These are phyloP conservation scores for Trimorus sp. DNA, from an alignment of 2,888 invertebrate genomes.

Conservation along the genomic window DNA sequence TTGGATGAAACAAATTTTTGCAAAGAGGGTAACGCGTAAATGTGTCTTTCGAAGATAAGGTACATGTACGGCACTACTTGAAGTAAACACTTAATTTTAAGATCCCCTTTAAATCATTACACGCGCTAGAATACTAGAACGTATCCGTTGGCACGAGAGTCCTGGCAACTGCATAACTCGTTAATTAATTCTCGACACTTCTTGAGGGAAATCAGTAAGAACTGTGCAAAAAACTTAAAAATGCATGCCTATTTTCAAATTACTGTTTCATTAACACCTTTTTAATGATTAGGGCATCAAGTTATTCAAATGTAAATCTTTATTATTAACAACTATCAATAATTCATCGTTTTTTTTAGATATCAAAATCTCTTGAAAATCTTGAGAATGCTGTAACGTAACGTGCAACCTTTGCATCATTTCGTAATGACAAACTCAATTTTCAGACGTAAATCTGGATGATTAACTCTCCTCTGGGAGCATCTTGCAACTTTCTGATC, in stretches of 20 bases:
- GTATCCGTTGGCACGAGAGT: constrained; percentile 41
- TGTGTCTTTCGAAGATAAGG: too few relatives aligned
- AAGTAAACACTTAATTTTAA: constrained; percentile 25
- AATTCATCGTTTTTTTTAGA: too few relatives aligned
- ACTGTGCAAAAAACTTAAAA: constrained; percentile 2
- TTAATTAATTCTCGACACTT: constrained; percentile 25
- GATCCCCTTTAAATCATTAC: constrained; percentile 36
- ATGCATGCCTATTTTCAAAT: background rate
- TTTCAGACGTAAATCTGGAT: background rate
- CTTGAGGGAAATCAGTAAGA: background rate
- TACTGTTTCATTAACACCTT: background rate
- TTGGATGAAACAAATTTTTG: too few relatives aligned
- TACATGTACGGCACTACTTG: constrained; percentile 26
- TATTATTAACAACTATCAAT: too few relatives aligned
- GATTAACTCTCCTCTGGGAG: background rate
- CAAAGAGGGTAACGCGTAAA: too few relatives aligned
- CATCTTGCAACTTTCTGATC: background rate
- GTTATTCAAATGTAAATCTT: too few relatives aligned
- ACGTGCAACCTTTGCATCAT: background rate
- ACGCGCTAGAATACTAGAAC: constrained; percentile 28
- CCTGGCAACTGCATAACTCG: constrained; percentile 38
- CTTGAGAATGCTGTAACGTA: too few relatives aligned
- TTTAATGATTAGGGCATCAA: too few relatives aligned
- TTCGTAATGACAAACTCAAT: background rate
- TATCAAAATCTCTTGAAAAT: too few relatives aligned